Evolutionary conservation across 2,888 invertebrate species (phyloP), one percentile per base, ranked within the genome.

Genomic region (Petrophora chlorosata): DNA sequence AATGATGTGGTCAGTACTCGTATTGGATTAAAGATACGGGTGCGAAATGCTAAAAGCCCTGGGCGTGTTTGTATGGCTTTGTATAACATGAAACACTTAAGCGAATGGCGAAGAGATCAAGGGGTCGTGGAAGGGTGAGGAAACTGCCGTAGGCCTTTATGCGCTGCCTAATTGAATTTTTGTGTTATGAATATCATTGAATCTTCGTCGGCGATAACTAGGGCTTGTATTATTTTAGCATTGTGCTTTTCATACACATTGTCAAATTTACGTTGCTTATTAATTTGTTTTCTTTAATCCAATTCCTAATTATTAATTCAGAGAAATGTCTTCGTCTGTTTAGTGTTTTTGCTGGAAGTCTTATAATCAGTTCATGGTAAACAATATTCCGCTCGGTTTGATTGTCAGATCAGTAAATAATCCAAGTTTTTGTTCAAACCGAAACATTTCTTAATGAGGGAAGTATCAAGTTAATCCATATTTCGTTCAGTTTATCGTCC

Each of bases 1-100:
- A 89, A 90, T 90, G 90, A 88, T 80, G 84, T 87, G 89, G 89
- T 89, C 89, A 89, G 81, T 66, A 79, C 79, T 80, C 63, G 76
- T 73, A 87, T 88, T 85, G 84, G 83, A 85, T 87, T 85, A 85
- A 79, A 85, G 85, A 73, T 62, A 61, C 69, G 64, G 67, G 74
- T 60, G 80, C 70, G 76, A 82, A 79, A 82, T 75, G 79, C 73
- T 87, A 85, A 88, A 85, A 88, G 83, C 82, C 76, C 81, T 73
- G 74, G 73, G 76, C 70, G 78, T 77, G 78, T 76, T 77, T 82
- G 73, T 76, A 75, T 59, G 79, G 79, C 81, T 85, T 85, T 85
- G 81, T 72, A 77, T 73, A 82, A 86, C 83, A 85, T 76, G 76
- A 81, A 83, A 81, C 80, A 79, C 76, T 76, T 71, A 83, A 74